These are phyloP conservation scores for Centropyge bicolor DNA, from an alignment of 2,797 vertebrate genomes.

Conservation along the genomic window DNA sequence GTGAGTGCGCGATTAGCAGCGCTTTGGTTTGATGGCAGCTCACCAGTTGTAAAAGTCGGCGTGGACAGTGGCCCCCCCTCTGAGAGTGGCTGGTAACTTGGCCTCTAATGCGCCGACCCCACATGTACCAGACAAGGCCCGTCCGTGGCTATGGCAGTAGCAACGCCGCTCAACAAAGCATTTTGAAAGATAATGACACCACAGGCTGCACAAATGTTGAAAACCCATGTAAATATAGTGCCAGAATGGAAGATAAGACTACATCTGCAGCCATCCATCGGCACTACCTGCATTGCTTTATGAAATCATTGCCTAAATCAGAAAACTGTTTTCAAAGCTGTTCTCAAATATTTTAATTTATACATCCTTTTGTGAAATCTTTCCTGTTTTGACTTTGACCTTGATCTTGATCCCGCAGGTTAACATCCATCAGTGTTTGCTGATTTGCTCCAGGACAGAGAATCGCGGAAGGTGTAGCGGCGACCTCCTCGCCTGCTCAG, in stretches of 20 bases:
- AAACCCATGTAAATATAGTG: slow-evolving; percentile 63
- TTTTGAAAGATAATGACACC: slow-evolving; percentile 67
- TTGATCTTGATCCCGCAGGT: slow-evolving; percentile 11
- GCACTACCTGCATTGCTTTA: slow-evolving; percentile 53
- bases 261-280: slow-evolving; percentile 51
- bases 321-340: slow-evolving; percentile 17
- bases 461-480: background rate
- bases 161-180: slow-evolving; percentile 59
- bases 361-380: slow-evolving; percentile 5
- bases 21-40: slow-evolving; percentile 79
- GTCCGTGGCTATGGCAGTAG: slow-evolving; percentile 41
- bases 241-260: slow-evolving; percentile 60
- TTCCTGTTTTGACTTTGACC: slow-evolving; percentile 2
- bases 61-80: slow-evolving; percentile 75
- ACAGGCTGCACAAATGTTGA: slow-evolving; percentile 67
- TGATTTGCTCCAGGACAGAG: slow-evolving; percentile 13
- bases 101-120: slow-evolving; percentile 77
- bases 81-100: slow-evolving; percentile 73
- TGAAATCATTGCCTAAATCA: slow-evolving; percentile 45
- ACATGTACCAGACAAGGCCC: slow-evolving; percentile 71
- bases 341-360: slow-evolving; percentile 3
- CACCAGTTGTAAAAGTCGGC: slow-evolving; percentile 82
- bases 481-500: background rate
- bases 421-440: background rate
- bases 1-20: slow-evolving; percentile 80